Conservation (phyloP, 2,113 vertebrate genomes). For the Rhinoptilus africanus region DNA sequence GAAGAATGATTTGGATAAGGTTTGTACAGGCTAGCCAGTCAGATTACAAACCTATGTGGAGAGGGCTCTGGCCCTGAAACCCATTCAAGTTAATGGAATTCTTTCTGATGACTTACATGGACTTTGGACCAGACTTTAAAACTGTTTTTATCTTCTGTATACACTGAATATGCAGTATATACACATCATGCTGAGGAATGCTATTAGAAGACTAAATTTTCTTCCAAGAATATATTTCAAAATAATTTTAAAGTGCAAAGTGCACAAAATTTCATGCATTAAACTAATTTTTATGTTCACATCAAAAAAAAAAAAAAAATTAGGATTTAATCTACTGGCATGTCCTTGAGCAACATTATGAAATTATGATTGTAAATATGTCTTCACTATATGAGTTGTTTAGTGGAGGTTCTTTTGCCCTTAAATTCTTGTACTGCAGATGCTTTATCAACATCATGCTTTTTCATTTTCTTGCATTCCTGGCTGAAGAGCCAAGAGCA, state of each 20-base stretch:
- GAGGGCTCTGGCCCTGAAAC: neutral
- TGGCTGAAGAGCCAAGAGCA: neutral
- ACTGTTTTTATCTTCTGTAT: neutral
- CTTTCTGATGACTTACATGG: neutral
- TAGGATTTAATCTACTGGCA: neutral
- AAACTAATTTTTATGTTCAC: neutral
- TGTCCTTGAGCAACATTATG: neutral
- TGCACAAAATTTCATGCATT: neutral
- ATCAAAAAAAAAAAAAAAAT: neutral
- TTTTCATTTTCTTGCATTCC: neutral
- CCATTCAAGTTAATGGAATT: neutral
- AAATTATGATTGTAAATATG: neutral
- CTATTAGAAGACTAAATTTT: neutral
- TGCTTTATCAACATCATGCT: neutral
- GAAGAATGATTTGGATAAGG: neutral
- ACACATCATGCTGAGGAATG: neutral
- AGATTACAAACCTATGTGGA: neutral
- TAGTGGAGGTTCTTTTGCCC: neutral
- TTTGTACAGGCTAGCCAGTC: neutral
- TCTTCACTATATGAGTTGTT: neutral
- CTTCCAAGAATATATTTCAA: neutral
- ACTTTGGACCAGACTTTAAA: neutral
- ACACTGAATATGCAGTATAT: neutral
- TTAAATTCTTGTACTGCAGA: neutral
- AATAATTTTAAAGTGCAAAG: neutral